Evolutionary conservation across 2,113 vertebrate species (phyloP).

Genomic region (Pristiophorus japonicus): DNA sequence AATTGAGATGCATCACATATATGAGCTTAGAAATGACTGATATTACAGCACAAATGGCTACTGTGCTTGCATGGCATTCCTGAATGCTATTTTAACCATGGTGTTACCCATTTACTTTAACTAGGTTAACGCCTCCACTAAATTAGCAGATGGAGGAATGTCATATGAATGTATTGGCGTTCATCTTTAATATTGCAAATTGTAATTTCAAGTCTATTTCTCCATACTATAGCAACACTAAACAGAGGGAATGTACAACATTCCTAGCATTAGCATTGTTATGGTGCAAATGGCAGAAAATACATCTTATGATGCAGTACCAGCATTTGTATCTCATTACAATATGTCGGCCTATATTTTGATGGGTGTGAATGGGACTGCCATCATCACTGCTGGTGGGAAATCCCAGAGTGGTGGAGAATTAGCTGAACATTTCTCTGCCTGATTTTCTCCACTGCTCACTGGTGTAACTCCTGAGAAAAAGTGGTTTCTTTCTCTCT

Average conservation of each 20-base stretch:
- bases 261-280: not conserved
- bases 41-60: not conserved
- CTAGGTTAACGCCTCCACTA: not conserved
- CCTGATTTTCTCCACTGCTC: not conserved
- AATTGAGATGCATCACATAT: not conserved
- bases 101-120: not conserved
- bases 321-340: not conserved
- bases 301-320: not conserved
- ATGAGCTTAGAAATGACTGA: not conserved
- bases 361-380: not conserved
- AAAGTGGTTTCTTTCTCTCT: not conserved
- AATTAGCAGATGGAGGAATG: not conserved
- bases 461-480: not conserved
- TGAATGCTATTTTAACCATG: not conserved
- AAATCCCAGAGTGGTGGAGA: not conserved
- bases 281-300: not conserved
- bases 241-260: too few relatives aligned
- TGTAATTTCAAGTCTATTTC: not conserved
- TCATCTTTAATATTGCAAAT: not conserved
- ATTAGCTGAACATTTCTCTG: not conserved
- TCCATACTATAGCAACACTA: too few relatives aligned
- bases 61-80: not conserved
- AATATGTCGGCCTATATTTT: not conserved
- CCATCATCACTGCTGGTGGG: not conserved
- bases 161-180: not conserved